Conservation (phyloP, 2,888 invertebrate species). For the Campoletis raptor region DNA sequence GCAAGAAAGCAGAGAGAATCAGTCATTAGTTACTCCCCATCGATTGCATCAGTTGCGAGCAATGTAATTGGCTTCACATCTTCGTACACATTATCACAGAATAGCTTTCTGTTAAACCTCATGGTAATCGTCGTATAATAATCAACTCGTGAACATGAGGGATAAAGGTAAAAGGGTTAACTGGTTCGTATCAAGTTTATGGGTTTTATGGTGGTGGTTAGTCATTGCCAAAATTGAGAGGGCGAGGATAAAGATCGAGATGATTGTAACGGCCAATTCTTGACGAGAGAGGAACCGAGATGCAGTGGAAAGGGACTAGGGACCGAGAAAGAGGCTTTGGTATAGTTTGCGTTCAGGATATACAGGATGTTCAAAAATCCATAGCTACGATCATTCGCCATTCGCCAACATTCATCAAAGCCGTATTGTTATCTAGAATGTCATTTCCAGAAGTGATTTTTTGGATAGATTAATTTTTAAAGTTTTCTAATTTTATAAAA, state of each 20-base stretch:
- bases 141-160: slow-evolving; percentile 21
- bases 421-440: too few species aligned
- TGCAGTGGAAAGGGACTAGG: not conserved
- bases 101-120: not conserved
- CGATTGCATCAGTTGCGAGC: not conserved
- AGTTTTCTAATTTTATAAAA: too few species aligned
- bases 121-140: not conserved
- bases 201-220: slow-evolving; percentile 37
- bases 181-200: slow-evolving; percentile 47
- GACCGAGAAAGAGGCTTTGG: not conserved
- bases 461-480: too few species aligned
- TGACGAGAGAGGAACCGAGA: slow-evolving; percentile 2
- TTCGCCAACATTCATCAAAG: too few species aligned
- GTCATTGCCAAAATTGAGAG: slow-evolving; percentile 4
- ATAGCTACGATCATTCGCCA: not conserved
- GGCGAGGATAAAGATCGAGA: slow-evolving; percentile 34
- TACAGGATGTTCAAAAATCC: not conserved
- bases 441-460: too few species aligned
- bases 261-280: slow-evolving; percentile 26
- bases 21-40: not conserved
- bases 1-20: slow-evolving; percentile 61
- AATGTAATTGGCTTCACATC: not conserved
- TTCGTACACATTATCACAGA: not conserved
- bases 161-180: slow-evolving; percentile 16
- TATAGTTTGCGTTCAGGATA: slow-evolving; percentile 10